A percentile compares a stretch with the other conserved stretches of the same genome.
Conservation (phyloP, 2,797 vertebrate species). For the Sebastes melanostomus region DNA sequence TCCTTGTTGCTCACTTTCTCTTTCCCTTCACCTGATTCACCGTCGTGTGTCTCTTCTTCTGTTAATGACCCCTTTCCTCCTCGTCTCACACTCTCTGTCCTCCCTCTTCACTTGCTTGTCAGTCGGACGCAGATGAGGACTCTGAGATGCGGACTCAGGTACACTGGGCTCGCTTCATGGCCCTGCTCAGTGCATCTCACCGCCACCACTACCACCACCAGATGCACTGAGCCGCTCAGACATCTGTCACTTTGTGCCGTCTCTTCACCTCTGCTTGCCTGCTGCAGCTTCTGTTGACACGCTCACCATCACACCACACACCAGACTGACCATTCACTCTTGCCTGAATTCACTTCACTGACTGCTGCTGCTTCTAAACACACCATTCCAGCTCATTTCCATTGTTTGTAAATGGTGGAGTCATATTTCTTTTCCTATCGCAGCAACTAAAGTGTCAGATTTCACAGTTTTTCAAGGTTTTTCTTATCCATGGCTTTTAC, state of each 20-base stretch:
- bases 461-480: slow-evolving; percentile 22
- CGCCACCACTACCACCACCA: neutral
- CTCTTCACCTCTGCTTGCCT: slow-evolving; percentile 32
- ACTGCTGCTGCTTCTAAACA: slow-evolving; percentile 30
- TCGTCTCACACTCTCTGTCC: slow-evolving; percentile 59
- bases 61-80: neutral
- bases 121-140: slow-evolving; percentile 98
- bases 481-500: neutral
- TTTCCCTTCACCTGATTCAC: neutral
- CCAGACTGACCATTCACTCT: slow-evolving; percentile 26
- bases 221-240: slow-evolving; percentile 63
- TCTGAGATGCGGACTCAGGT: slow-evolving; percentile 94
- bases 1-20: neutral
- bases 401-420: slow-evolving; percentile 14
- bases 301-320: slow-evolving; percentile 20
- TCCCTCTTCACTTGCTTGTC: slow-evolving; percentile 72
- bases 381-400: slow-evolving; percentile 26
- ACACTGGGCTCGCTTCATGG: slow-evolving; percentile 65
- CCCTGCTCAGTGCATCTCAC: slow-evolving; percentile 63
- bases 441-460: neutral
- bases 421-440: slow-evolving; percentile 22
- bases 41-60: neutral
- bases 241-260: slow-evolving; percentile 47
- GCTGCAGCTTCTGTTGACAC: slow-evolving; percentile 25
- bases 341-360: slow-evolving; percentile 30